Evolutionary conservation across 2,888 invertebrate species (phyloP), one percentile per base, ranked within the genome.

Genomic region (Phyllotreta striolata): DNA sequence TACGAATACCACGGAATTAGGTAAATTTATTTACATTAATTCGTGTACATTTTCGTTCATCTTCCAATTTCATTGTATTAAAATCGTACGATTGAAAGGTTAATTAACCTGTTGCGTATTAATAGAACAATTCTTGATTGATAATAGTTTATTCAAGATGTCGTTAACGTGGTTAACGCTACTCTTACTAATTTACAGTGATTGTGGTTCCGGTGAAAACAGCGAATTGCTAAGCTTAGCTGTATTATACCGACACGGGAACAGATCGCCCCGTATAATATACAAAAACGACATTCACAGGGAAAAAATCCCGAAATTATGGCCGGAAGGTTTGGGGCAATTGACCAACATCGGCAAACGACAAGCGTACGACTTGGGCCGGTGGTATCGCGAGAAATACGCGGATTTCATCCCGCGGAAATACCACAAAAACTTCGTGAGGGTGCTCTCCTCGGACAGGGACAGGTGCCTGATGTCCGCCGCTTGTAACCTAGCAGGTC

Each of bases 391-490:
- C 12, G 79, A 84, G 55, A 85, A 91, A 14, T 95, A 94, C 79
- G 78, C 81, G 47, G 83, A 87, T 72, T 84, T 89, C 51, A 66
- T 88, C 7, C 82, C 83, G 24, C 71, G 77, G 1, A 75, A 73
- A 8, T 90, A 88, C 74, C 81, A 83, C n/a, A 77, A 76, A 10
- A 78, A 83, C 38, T 83, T 87, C 74, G 82, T 89, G 39, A 82
- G 82, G 71, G 80, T 89, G 0, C 80, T 84, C 57, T 91, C 93
- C 55, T 93, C 95, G 0, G 91, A 94, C 80, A 88, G 89, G 24
- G 93, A 95, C 81, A 87, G 96, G 35, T 93, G 95, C 0, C 81
- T 95, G 6, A 93, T 93, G 91, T 93, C 93, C 66, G 95, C 92
- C 0, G 85, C 89, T 75, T 85, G 88, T 0, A 89, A 92, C 77